phyloP scores from a whole-genome alignment of 2,113 vertebrate genomes.

The Telmatochromis brachygnathus region DNA sequence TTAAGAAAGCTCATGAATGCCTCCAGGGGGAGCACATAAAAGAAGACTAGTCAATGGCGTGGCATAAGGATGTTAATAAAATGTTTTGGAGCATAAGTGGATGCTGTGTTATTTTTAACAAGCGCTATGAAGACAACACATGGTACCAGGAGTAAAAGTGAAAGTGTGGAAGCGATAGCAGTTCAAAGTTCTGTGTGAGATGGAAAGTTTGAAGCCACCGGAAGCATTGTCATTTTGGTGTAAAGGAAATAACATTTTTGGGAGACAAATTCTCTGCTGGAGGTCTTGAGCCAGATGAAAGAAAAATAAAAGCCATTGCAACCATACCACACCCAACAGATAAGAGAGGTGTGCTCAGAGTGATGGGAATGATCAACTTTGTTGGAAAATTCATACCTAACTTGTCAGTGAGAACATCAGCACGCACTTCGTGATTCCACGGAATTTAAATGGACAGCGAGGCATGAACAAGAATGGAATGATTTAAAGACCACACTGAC shows the following conservation, averaged over 20 bases:
- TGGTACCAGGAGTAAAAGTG: not conserved
- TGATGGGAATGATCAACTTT: not conserved
- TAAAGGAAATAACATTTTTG: too few relatives aligned
- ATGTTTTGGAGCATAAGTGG: not conserved
- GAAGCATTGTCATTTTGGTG: not conserved
- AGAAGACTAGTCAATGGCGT: not conserved
- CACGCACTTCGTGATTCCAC: too few relatives aligned
- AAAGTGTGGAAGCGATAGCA: accelerated
- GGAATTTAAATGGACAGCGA: too few relatives aligned
- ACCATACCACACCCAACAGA: accelerated
- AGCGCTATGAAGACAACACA: accelerated
- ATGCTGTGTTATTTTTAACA: not conserved
- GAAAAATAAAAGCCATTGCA: not conserved
- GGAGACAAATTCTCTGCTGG: too few relatives aligned
- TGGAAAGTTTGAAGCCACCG: not conserved
- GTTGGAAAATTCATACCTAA: not conserved
- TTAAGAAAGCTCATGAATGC: not conserved
- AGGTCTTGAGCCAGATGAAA: not conserved
- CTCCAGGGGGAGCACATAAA: not conserved
- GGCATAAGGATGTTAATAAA: not conserved
- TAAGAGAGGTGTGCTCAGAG: not conserved
- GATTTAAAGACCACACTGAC: too few relatives aligned
- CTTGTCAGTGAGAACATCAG: too few relatives aligned
- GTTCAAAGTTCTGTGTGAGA: not conserved
- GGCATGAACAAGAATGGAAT: too few relatives aligned